Evolutionary conservation across 1,140 invertebrate species (phyloP), one percentile per base, ranked within the genome.

Genomic region (Dinoponera quadriceps): DNA sequence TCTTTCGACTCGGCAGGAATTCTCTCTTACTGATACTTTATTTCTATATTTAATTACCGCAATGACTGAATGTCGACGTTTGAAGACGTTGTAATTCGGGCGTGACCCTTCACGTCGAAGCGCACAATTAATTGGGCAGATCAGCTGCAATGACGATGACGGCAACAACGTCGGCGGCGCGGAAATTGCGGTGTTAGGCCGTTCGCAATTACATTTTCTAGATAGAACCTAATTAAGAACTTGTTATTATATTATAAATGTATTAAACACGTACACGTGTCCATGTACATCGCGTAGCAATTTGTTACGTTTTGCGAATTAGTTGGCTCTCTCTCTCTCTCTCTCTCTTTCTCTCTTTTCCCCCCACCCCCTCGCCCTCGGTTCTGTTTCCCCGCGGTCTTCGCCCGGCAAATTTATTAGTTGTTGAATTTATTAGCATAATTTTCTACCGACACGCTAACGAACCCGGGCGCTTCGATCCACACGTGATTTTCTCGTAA

Each of bases 401-500:
- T 44, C 9, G 11, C 22, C n/a, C 75, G 54, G 51, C 63, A 71
- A 80, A 80, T 80, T 80, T 80, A 80, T 80, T 71, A 71, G 33
- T 80, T 80, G 75, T 80, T 57, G 51, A 71, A 80, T 80, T 80
- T 69, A 80, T 80, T 69, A 71, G 51, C 75, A 71, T 80, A 80
- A 80, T 80, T 80, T 22, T 65, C 25, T 22, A 18, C 49, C 75
- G 1, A 22, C 49, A 69, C 49, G 75, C 63, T 69, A 78, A 69
- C 74, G 74, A 78, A 68, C 63, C 51, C 7, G 38, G 62, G 62
- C 22, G 63, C 65, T 68, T 78, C 75, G 75, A 78, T 78, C 63
- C 63, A 78, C 49, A 78, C 63, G 49, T 78, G 75, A 78, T 78
- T 78, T 78, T 69, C 63, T 57, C 48, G 33, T 57, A 69, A 78